These are phyloP conservation scores for Lasioglossum lativentre DNA, from an alignment of 2,888 invertebrate genomes.

Conservation along the genomic window DNA sequence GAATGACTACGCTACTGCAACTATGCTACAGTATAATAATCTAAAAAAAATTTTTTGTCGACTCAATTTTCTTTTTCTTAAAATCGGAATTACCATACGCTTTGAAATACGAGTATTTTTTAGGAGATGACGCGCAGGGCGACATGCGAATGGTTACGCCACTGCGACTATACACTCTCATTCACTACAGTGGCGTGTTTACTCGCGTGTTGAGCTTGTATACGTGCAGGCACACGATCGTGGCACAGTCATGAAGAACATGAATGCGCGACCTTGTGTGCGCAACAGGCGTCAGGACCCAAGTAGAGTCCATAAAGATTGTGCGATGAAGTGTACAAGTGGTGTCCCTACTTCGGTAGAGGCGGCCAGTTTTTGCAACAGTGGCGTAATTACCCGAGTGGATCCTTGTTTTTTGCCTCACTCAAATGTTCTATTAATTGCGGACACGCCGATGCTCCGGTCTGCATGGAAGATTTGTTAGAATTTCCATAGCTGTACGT, in stretches of 20 bases:
- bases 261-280: conserved; percentile 70
- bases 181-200: conserved; percentile 50
- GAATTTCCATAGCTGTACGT: neutral
- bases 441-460: neutral
- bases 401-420: neutral
- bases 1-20: neutral
- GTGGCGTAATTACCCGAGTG: conserved; percentile 33
- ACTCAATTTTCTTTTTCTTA: neutral
- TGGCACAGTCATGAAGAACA: conserved; percentile 22
- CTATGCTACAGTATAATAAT: neutral
- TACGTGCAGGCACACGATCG: conserved; percentile 22
- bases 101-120: neutral
- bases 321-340: conserved; percentile 53
- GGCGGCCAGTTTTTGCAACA: conserved; percentile 55
- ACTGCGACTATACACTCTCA: conserved; percentile 58
- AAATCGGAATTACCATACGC: neutral
- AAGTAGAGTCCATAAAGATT: conserved; percentile 48
- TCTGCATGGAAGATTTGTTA: neutral
- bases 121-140: neutral
- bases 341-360: conserved; percentile 46
- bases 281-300: conserved; percentile 69
- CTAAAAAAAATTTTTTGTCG: neutral
- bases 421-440: neutral
- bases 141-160: conserved; percentile 18
- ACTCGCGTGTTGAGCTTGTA: neutral